Conservation (phyloP, 2,113 vertebrate species). For the Oxyruncus cristatus region DNA sequence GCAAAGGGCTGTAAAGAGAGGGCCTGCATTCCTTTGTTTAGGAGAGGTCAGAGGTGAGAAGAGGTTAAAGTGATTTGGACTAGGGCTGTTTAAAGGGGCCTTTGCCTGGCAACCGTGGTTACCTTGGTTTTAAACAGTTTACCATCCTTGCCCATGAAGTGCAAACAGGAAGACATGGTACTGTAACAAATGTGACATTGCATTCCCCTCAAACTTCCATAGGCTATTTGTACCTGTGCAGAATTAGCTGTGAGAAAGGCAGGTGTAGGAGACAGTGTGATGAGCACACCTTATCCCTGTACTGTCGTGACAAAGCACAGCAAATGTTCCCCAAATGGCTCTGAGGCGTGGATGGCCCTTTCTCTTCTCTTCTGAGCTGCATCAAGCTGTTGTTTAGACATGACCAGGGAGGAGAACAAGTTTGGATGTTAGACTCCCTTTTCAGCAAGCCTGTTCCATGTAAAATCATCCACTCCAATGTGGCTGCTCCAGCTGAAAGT, state of each 20-base stretch:
- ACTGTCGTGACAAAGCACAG: background rate
- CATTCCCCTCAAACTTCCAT: background rate
- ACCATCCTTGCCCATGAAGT: background rate
- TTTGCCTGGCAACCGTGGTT: background rate
- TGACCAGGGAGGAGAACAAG: background rate
- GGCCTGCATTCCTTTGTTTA: background rate
- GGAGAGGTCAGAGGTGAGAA: background rate
- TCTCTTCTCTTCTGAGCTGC: background rate
- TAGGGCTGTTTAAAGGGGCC: background rate
- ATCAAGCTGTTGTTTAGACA: background rate
- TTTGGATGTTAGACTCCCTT: background rate
- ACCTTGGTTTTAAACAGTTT: background rate
- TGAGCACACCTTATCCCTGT: background rate
- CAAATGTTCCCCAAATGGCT: background rate
- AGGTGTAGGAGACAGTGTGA: background rate
- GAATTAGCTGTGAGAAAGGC: background rate
- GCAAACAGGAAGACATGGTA: background rate
- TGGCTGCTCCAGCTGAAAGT: background rate
- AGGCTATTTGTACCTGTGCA: background rate
- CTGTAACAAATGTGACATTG: background rate
- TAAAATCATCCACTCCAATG: background rate
- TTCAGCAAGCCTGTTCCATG: background rate
- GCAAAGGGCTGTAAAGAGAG: background rate
- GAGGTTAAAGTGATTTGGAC: background rate
- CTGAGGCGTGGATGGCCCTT: background rate